Conservation (phyloP, 2,888 invertebrate genomes). For the Steinernema hermaphroditum region DNA sequence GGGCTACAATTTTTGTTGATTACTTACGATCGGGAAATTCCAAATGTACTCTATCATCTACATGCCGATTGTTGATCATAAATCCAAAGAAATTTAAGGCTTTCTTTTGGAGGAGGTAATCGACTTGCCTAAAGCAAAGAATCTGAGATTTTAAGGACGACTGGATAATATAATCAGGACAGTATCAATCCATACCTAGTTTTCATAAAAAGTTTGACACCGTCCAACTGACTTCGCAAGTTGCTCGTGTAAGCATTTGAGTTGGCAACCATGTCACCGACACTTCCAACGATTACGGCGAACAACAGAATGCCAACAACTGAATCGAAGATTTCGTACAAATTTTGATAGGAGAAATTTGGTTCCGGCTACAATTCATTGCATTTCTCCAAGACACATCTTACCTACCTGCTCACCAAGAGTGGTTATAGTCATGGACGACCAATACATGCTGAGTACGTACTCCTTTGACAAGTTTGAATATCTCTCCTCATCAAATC, state of each 20-base stretch:
- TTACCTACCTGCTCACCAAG: conserved; percentile 55
- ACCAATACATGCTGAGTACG: conserved; percentile 56
- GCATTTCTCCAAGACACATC: too few relatives aligned
- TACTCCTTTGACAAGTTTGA: conserved; percentile 52
- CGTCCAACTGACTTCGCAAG: conserved; percentile 30
- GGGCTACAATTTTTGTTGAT: conserved; percentile 28
- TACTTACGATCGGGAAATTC: too few relatives aligned
- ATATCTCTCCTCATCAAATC: conserved; percentile 27
- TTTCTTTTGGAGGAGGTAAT: conserved; percentile 30
- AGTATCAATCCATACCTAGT: conserved; percentile 15
- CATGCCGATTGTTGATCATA: conserved; percentile 28
- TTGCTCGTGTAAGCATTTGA: conserved; percentile 35
- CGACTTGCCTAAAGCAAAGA: conserved; percentile 1
- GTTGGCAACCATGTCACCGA: conserved; percentile 39
- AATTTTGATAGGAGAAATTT: conserved; percentile 45
- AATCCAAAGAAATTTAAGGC: conserved; percentile 35
- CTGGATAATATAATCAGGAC: too few relatives aligned
- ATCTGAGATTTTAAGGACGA: too few relatives aligned
- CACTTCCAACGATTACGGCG: conserved; percentile 55
- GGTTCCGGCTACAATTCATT: conserved; percentile 51
- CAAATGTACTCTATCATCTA: conserved; percentile 37
- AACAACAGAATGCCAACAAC: conserved; percentile 52
- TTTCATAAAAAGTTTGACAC: conserved; percentile 35
- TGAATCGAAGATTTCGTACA: conserved; percentile 50
- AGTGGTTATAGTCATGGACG: conserved; percentile 57